Evolutionary conservation across 1,140 invertebrate species (phyloP), one percentile per base, ranked within the genome.

Genomic region (Dryas iulia): DNA sequence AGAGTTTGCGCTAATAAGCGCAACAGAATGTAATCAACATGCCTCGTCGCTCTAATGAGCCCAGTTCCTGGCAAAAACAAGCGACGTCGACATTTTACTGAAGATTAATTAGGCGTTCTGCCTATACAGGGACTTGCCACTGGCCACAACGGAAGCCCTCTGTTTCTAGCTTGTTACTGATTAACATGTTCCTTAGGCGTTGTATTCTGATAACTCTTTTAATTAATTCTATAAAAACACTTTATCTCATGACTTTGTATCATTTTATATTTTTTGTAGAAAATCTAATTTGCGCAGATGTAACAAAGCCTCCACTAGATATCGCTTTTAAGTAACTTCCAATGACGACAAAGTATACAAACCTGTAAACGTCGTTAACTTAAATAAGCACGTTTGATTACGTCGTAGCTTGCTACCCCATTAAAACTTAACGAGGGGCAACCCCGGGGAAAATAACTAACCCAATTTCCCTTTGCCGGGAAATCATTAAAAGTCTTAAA

Each of bases 401-500:
- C 87, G 87, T 86, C 85, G 87, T 87, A 87, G 86, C 87, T 87
- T 87, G 86, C 88, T 91, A 90, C 87, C 87, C 89, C 85, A 91
- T 91, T 91, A 91, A 91, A 91, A 91, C 89, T 91, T 91, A 91
- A 91, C 89, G 87, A 91, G 89, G 85, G 86, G 84, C 82, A 90
- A 90, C 84, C 87, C 87, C 81, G 79, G 86, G 84, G 85, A 91
- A 90, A 91, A 90, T 91, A 91, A 91, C 89, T 91, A 90, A 91
- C 87, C 89, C 89, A 91, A 91, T 91, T 91, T 91, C 87, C 89
- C 85, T 91, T 91, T 90, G 86, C 86, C 89, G 87, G 87, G 87
- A 91, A 91, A 91, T 91, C 89, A 91, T 91, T 91, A 91, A 91
- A 91, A 91, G 87, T 91, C 89, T 91, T 91, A 90, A 91, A 91